phyloP scores from a whole-genome alignment of 2,113 vertebrate species.

The Caranx melampygus region DNA sequence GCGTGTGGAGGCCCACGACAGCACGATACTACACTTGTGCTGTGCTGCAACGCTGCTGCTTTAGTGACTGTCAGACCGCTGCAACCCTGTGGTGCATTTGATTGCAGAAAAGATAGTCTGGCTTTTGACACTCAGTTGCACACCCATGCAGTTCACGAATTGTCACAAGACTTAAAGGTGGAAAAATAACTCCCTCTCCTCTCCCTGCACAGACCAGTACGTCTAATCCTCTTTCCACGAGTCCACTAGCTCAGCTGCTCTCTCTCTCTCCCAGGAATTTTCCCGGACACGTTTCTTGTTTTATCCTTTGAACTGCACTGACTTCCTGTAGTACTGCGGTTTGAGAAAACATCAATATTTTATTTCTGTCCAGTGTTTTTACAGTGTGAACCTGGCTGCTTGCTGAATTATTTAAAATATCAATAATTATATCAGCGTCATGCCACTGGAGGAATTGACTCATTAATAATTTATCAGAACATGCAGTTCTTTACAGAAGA shows the following conservation, averaged over 20 bases:
- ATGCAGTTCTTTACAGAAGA: background rate
- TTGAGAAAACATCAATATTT: slow-evolving; percentile 13
- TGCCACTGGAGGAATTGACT: background rate
- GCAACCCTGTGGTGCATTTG: background rate
- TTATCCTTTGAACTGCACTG: slow-evolving; percentile 24
- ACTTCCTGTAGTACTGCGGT: background rate
- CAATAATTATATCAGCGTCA: background rate
- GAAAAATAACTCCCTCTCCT: background rate
- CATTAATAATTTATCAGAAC: slow-evolving; percentile 14
- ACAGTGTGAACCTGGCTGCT: background rate
- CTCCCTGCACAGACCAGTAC: background rate
- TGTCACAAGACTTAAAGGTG: slow-evolving; percentile 8
- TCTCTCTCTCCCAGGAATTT: slow-evolving; percentile 17
- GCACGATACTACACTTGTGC: slow-evolving; percentile 17
- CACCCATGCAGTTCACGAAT: background rate
- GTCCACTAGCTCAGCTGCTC: slow-evolving; percentile 10
- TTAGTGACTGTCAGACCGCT: background rate
- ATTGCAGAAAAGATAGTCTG: background rate
- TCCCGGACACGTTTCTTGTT: slow-evolving; percentile 5
- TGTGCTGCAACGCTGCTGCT: background rate
- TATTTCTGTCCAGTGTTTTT: background rate
- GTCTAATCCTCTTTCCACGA: slow-evolving; percentile 65
- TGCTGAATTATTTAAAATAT: slow-evolving; percentile 28
- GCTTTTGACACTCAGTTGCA: background rate
- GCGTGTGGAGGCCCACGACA: background rate